Percentiles rank a stretch among this genome's conserved stretches.
These are phyloP conservation scores for Campylorhamphus procurvoides DNA, from an alignment of 2,113 vertebrate species.

Conservation along the genomic window DNA sequence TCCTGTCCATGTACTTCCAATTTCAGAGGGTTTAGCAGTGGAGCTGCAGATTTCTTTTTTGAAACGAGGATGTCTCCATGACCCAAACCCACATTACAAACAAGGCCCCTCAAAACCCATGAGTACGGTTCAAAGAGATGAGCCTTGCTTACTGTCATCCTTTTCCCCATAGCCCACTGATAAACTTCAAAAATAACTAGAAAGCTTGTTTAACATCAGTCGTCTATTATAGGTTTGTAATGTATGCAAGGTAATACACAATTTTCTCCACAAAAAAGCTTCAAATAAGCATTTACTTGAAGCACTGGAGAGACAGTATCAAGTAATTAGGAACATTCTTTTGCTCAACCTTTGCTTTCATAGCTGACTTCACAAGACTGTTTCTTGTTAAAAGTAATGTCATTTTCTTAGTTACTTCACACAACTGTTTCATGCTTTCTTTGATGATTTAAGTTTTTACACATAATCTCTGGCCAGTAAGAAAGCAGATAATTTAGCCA, in stretches of 20 bases:
- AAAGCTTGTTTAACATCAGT: background rate
- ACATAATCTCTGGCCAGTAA: background rate
- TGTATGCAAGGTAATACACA: background rate
- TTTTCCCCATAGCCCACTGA: background rate
- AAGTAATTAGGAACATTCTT: background rate
- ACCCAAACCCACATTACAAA: background rate
- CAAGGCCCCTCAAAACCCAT: background rate
- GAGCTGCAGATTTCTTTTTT: background rate
- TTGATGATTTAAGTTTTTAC: background rate
- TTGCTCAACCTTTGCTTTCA: background rate
- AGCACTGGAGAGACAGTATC: background rate
- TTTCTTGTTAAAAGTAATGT: background rate
- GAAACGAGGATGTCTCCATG: background rate
- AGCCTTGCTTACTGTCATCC: background rate
- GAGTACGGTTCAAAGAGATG: background rate
- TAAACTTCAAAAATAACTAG: conserved; percentile 12
- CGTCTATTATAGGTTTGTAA: background rate
- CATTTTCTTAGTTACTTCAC: background rate
- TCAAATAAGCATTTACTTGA: background rate
- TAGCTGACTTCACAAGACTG: background rate
- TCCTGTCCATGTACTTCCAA: background rate
- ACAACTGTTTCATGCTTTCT: background rate
- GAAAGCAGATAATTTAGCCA: background rate
- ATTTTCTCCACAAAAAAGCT: background rate
- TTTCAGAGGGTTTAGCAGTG: background rate